Percentiles rank a stretch among this genome's conserved stretches.
Evolutionary conservation across 2,797 vertebrate species (phyloP).

Genomic region (Pseudochirops corinnae): DNA sequence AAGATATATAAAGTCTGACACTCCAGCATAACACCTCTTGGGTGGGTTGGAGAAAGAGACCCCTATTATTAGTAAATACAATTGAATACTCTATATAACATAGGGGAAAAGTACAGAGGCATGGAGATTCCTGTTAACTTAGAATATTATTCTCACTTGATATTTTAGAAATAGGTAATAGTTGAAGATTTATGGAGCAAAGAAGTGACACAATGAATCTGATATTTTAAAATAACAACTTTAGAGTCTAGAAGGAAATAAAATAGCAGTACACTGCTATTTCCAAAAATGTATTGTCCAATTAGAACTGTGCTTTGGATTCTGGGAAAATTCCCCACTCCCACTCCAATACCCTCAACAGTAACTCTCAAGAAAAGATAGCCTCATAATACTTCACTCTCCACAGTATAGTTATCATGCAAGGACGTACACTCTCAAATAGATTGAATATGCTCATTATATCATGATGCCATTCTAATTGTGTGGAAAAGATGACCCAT

Average conservation of each 20-base stretch:
- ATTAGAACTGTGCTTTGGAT: not conserved
- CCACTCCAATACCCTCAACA: not conserved
- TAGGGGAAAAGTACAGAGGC: not conserved
- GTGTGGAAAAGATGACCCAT: constrained; percentile 20
- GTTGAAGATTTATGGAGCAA: not conserved
- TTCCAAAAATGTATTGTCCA: not conserved
- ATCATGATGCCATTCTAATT: constrained; percentile 42
- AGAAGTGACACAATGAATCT: not conserved
- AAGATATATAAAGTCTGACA: not conserved
- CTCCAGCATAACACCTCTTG: not conserved
- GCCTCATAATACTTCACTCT: not conserved
- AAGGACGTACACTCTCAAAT: constrained; percentile 25
- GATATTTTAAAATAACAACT: not conserved
- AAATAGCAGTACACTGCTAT: not conserved
- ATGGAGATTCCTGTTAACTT: not conserved
- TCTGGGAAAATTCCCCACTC: not conserved
- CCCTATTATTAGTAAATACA: not conserved
- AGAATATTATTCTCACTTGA: not conserved
- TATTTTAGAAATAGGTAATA: not conserved
- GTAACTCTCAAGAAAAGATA: not conserved
- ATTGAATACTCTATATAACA: not conserved
- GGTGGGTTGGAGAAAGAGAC: not conserved
- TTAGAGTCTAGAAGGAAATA: not conserved
- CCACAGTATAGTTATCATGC: not conserved
- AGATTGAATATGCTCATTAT: constrained; percentile 31